Conservation (phyloP, 2,113 vertebrate species). For the Spilogale gracilis region DNA sequence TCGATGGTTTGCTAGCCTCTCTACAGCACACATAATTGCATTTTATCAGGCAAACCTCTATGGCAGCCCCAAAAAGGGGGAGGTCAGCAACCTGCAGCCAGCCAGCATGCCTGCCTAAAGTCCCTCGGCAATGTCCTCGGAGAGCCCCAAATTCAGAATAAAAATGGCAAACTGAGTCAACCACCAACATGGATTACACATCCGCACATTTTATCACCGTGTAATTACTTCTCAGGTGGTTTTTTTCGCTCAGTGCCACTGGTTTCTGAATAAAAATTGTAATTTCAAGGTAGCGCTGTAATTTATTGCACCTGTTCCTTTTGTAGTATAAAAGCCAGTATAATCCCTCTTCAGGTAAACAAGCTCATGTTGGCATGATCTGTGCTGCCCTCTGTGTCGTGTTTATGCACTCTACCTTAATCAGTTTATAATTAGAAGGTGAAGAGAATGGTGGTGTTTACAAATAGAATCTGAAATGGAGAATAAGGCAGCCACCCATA, state of each 20-base stretch:
- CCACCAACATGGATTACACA: slow-evolving; percentile 58
- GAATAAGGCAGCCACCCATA: background rate
- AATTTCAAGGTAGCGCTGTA: slow-evolving; percentile 65
- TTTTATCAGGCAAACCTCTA: background rate
- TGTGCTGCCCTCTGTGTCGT: background rate
- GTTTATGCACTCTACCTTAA: background rate
- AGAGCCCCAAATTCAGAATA: slow-evolving; percentile 53
- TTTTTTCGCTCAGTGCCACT: slow-evolving; percentile 54
- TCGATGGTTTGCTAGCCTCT: background rate
- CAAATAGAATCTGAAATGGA: background rate
- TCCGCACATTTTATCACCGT: slow-evolving; percentile 65
- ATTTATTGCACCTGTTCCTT: slow-evolving; percentile 55
- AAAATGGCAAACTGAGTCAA: slow-evolving; percentile 31
- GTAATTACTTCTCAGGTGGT: slow-evolving; percentile 53
- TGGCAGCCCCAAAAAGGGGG: background rate
- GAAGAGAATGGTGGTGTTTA: background rate
- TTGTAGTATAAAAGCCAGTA: background rate
- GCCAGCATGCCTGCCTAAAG: background rate
- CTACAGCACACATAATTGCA: background rate
- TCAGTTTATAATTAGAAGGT: slow-evolving; percentile 26
- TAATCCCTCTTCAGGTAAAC: slow-evolving; percentile 41
- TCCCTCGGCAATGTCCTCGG: background rate
- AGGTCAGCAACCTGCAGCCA: background rate
- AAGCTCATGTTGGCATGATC: background rate
- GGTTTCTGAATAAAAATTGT: slow-evolving; percentile 73